Percentiles rank a stretch among this genome's conserved stretches.
phyloP scores from a whole-genome alignment of 2,113 vertebrate genomes.

The Amia ocellicauda region DNA sequence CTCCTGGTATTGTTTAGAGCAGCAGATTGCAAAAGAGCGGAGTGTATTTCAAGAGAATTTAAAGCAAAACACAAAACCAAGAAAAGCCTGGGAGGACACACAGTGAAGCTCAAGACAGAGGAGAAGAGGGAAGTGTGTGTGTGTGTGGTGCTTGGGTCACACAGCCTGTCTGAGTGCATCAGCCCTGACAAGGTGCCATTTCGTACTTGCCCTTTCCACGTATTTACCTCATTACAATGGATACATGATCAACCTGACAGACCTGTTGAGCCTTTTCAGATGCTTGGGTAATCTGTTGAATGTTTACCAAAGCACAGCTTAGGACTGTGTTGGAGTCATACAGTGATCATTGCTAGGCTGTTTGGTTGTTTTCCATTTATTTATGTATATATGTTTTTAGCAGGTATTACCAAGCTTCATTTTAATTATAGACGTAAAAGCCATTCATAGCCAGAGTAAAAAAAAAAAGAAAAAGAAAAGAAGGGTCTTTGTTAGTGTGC shows the following conservation, averaged over 20 bases:
- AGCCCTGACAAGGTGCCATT: constrained; percentile 45
- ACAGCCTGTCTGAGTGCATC: constrained; percentile 37
- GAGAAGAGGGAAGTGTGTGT: constrained; percentile 48
- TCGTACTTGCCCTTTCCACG: constrained; percentile 28
- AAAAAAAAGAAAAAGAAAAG: no score
- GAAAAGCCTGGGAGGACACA: constrained; percentile 29
- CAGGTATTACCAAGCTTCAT: no score
- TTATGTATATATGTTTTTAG: no score
- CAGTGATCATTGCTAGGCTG: constrained; percentile 14
- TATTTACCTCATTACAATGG: constrained; percentile 33
- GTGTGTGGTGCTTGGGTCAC: constrained; percentile 48
- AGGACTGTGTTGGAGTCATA: constrained; percentile 48
- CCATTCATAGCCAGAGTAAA: no score
- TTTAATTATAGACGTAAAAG: no score
- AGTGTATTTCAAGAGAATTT: constrained; percentile 8
- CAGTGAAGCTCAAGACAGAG: constrained; percentile 33
- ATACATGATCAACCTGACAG: constrained; percentile 63
- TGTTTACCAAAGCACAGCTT: constrained; percentile 32
- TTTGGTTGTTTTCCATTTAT: no score
- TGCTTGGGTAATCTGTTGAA: constrained; percentile 36
- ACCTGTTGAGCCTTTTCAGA: constrained; percentile 52
- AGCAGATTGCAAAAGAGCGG: constrained; percentile 11
- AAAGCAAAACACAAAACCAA: background rate
- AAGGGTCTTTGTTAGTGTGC: background rate
- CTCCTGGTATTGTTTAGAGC: background rate